phyloP scores from a whole-genome alignment of 2,113 vertebrate genomes.

The Semnornis frantzii region DNA sequence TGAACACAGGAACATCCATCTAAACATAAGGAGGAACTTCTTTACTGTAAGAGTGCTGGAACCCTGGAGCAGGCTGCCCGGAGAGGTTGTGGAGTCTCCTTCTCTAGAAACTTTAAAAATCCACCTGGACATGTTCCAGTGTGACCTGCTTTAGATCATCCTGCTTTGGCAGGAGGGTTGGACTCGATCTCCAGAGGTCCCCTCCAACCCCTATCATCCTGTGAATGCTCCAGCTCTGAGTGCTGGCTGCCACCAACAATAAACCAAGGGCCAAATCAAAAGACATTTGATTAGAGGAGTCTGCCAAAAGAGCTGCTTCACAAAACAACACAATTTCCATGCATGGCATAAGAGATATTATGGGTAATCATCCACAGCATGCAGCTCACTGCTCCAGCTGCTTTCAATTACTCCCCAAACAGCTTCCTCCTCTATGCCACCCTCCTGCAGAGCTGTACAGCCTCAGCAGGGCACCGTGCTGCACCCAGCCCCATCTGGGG shows the following conservation, averaged over 20 bases:
- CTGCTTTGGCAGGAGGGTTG: no score
- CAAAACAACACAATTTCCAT: conserved; percentile 70
- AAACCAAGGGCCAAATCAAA: conserved; percentile 64
- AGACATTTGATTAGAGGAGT: conserved; percentile 72
- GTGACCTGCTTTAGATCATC: no score
- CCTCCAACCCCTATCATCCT: no score
- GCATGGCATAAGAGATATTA: conserved; percentile 64
- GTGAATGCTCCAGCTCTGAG: neutral
- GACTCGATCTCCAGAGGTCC: no score
- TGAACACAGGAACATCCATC: no score
- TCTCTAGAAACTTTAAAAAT: no score
- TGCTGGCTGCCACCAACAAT: conserved; percentile 31
- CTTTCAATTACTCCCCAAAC: conserved; percentile 72
- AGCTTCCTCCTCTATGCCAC: conserved; percentile 70
- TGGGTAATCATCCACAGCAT: conserved; percentile 76
- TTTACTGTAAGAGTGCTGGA: no score
- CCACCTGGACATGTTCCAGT: no score
- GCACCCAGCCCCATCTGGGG: accelerated
- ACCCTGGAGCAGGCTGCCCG: no score
- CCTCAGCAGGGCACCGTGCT: neutral
- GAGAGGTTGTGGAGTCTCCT: no score
- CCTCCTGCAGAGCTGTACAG: neutral
- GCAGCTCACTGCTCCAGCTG: conserved; percentile 73
- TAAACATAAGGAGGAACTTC: no score
- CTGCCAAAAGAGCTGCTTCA: conserved; percentile 72